A percentile compares a stretch with the other conserved stretches of the same genome.
These are phyloP conservation scores for Drosophila prolongata DNA, from an alignment of 2,888 invertebrate genomes.

Conservation along the genomic window DNA sequence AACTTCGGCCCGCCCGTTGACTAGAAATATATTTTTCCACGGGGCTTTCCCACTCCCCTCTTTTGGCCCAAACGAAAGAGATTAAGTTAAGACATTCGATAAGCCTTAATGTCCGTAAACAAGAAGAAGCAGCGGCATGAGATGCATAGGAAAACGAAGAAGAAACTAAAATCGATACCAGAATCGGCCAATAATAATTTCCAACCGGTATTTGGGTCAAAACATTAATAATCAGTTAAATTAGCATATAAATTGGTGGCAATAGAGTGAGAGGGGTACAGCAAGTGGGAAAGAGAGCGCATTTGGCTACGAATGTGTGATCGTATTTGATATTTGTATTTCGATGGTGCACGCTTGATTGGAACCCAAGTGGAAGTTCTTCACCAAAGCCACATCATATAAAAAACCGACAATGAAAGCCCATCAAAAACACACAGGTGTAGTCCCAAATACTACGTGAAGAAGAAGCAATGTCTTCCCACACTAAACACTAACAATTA, in stretches of 20 bases:
- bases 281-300: constrained; percentile 43
- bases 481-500: constrained; percentile 16
- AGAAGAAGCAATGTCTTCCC: constrained; percentile 57
- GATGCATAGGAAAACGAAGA: constrained; percentile 25
- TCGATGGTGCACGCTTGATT: constrained; percentile 54
- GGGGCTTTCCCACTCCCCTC: constrained; percentile 41
- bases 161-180: constrained; percentile 57
- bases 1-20: constrained; percentile 23
- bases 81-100: constrained; percentile 48
- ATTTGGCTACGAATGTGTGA: constrained; percentile 37
- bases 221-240: constrained; percentile 82
- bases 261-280: constrained; percentile 47
- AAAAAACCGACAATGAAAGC: constrained; percentile 51
- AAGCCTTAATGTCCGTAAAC: constrained; percentile 40
- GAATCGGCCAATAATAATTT: constrained; percentile 80
- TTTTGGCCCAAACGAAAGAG: constrained; percentile 12
- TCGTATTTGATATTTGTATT: constrained; percentile 49
- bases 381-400: constrained; percentile 30
- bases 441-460: constrained; percentile 38
- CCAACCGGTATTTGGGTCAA: constrained; percentile 82
- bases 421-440: constrained; percentile 42
- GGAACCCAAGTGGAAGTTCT: constrained; percentile 48
- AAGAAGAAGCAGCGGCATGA: constrained; percentile 11
- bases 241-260: constrained; percentile 76
- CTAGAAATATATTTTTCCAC: constrained; percentile 47